Base-by-base conservation (phyloP, 1,140 invertebrate genomes). In the Heliconius nattereri region DNA sequence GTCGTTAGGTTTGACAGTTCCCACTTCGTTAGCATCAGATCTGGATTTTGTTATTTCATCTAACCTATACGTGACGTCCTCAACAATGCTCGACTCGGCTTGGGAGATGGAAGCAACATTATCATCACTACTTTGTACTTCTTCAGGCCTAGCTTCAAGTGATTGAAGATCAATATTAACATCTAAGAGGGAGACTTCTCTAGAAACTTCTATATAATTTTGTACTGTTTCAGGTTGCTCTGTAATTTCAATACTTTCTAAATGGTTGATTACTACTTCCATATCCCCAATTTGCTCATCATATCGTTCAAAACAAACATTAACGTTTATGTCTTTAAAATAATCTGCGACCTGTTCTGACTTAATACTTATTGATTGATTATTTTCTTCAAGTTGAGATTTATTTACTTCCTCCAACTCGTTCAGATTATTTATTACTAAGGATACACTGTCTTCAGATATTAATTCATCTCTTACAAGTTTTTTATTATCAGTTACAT, bases 81-180 rank as follows among this genome's bases (percentile, higher is more conserved):
- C 78, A 73, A 78, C 72, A 7, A 49, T 32, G 45, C 71, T 74
- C 66, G 57, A 71, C 71, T 78, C 78, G 32, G 52, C 32, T 60
- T 85, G 78, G 20, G 81, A 77, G 49, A 71, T 57, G 37, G 75
- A 71, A 40, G 49, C 52, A 73, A 78, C 29, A 78, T 66, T 78
- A 81, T 84, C 73, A 81, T 82, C 76, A 74, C 71, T 85, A 85
- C 82, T 90, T 92, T 91, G 89, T 87, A 91, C 89, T 88, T 82
- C 32, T 76, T 86, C 87, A 88, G 86, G 85, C 79, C 66, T 78
- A 60, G 23, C 26, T 66, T 66, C 60, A 66, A 66, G 72, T 35
- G 26, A 19, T 52, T 37, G 57, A 32, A 79, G 13, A 26, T 79
- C 73, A 71, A 19, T 52, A 60, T 70, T 81, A 77, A 76, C 35